phyloP scores from a whole-genome alignment of 2,113 vertebrate genomes.

The Synchiropus splendidus region DNA sequence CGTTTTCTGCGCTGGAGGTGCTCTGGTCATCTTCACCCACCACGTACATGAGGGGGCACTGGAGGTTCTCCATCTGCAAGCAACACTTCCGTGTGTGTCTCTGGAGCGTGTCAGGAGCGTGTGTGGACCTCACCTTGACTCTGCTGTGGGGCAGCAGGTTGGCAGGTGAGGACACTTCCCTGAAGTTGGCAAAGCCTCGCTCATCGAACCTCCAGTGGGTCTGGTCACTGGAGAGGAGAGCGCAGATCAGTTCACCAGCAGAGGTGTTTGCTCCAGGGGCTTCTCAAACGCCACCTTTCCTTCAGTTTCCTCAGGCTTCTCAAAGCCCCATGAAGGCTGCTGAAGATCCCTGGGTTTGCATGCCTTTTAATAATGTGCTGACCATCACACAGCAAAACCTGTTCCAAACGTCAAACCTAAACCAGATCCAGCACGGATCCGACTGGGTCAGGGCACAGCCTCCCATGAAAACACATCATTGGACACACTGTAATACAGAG shows the following conservation, averaged over 20 bases:
- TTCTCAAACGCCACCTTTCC: no score
- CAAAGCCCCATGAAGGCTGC: no score
- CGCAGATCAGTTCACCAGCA: background rate
- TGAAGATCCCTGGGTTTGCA: background rate
- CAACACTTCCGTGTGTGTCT: background rate
- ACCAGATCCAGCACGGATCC: background rate
- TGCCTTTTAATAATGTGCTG: background rate
- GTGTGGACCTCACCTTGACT: constrained; percentile 37
- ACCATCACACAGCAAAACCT: background rate
- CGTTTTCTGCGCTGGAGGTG: constrained; percentile 30
- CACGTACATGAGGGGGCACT: constrained; percentile 56
- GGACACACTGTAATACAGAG: no score
- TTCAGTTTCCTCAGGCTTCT: no score
- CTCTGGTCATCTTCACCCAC: constrained; percentile 50
- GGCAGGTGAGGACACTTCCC: constrained; percentile 4
- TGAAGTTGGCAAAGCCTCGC: constrained; percentile 31
- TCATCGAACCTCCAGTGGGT: constrained; percentile 24
- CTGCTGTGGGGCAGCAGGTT: constrained; percentile 24
- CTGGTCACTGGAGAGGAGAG: constrained; percentile 14
- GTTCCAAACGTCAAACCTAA: background rate
- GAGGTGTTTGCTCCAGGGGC: no score
- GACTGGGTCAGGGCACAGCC: no score
- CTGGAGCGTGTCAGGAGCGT: background rate
- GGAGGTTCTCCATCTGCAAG: constrained; percentile 45
- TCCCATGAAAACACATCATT: no score